These are phyloP conservation scores for Misgurnus mizolepis DNA, from an alignment of 2,113 vertebrate species.

Conservation along the genomic window DNA sequence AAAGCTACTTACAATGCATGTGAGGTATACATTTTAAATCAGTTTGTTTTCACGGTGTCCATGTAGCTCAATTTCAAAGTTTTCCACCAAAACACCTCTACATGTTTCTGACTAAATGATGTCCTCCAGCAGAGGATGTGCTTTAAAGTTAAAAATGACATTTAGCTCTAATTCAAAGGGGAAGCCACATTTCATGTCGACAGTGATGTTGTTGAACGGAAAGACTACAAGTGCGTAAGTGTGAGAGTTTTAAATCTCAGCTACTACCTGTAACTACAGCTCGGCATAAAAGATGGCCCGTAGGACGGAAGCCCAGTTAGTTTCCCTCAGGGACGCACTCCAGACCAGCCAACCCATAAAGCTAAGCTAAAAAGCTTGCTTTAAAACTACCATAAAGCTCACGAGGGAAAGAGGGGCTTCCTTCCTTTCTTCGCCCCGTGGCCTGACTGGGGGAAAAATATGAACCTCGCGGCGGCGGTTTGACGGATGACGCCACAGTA, in stretches of 20 bases:
- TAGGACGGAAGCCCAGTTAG: slow-evolving; percentile 31
- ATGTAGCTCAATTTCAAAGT: background rate
- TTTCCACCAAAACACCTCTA: background rate
- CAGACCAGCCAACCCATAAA: slow-evolving; percentile 51
- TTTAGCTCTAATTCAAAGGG: slow-evolving; percentile 2
- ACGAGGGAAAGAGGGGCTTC: slow-evolving; percentile 40
- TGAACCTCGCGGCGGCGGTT: slow-evolving; percentile 39
- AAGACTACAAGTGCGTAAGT: background rate
- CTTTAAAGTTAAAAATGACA: slow-evolving; percentile 14
- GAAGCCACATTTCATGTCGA: slow-evolving; percentile 19
- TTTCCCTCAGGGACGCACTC: slow-evolving; percentile 36
- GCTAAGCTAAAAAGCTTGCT: slow-evolving; percentile 49
- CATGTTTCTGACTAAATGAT: background rate
- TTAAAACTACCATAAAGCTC: slow-evolving; percentile 48
- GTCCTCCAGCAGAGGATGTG: slow-evolving; percentile 28
- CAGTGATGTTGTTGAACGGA: background rate
- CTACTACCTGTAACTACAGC: slow-evolving; percentile 39
- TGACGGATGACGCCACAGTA: slow-evolving; percentile 55
- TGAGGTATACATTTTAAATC: too few relatives aligned
- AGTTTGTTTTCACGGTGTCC: too few relatives aligned
- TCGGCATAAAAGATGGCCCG: slow-evolving; percentile 37
- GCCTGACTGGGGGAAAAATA: slow-evolving; percentile 47
- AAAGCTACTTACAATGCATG: too few relatives aligned
- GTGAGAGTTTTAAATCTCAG: background rate
- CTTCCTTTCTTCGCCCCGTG: slow-evolving; percentile 34